Conservation (phyloP, 2,888 invertebrate species). For the Lottia gigantea region DNA sequence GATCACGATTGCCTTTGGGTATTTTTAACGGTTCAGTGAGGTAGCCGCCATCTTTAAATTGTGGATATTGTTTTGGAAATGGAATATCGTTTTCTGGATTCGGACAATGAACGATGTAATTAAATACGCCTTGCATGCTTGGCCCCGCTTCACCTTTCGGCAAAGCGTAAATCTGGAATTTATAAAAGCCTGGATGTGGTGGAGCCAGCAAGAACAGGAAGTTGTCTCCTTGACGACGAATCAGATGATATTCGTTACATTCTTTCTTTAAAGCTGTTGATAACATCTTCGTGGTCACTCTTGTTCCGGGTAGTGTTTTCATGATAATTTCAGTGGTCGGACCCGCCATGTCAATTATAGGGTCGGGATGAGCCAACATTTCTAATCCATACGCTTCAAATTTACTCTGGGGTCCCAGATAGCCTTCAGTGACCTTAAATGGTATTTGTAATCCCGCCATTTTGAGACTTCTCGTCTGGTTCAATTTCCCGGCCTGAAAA, state of each 20-base stretch:
- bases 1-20: conserved; percentile 42
- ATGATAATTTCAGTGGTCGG: conserved; percentile 37
- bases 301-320: conserved; percentile 37
- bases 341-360: conserved; percentile 42
- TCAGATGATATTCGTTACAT: conserved; percentile 45
- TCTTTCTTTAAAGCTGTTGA: conserved; percentile 50
- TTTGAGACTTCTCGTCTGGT: no score
- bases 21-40: conserved; percentile 51
- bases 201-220: conserved; percentile 51
- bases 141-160: conserved; percentile 54
- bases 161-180: conserved; percentile 57
- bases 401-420: conserved; percentile 54
- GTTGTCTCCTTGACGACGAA: conserved; percentile 43
- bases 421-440: conserved; percentile 53
- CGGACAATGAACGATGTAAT: conserved; percentile 44
- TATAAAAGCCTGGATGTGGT: conserved; percentile 52
- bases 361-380: conserved; percentile 45
- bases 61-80: conserved; percentile 57
- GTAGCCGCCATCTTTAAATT: conserved; percentile 56
- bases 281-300: conserved; percentile 52
- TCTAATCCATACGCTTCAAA: conserved; percentile 50
- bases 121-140: conserved; percentile 53
- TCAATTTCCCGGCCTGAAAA: no score
- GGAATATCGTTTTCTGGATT: conserved; percentile 38
- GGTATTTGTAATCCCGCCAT: conserved; percentile 39